Evolutionary conservation across 2,888 invertebrate species (phyloP).

Genomic region (Chymomyza fuscimana): DNA sequence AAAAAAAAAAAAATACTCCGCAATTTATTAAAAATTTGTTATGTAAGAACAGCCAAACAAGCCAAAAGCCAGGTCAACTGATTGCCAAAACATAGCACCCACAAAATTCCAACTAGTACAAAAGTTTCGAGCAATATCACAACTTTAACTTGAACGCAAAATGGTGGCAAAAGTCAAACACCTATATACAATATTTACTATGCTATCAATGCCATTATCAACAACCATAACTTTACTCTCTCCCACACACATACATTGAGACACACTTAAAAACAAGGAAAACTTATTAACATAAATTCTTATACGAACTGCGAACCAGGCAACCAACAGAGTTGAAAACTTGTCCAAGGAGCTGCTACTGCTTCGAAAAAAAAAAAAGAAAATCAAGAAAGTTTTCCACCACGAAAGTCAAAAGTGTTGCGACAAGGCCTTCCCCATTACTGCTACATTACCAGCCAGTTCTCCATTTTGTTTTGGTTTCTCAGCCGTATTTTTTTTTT

Average conservation of each 20-base stretch:
- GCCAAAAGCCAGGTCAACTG: background rate
- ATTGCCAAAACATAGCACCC: background rate
- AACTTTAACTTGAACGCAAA: constrained; percentile 17
- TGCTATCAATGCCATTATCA: constrained; percentile 69
- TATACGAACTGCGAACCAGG: constrained; percentile 40
- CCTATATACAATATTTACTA: constrained; percentile 55
- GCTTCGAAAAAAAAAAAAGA: background rate
- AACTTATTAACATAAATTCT: constrained; percentile 73
- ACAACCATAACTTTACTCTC: constrained; percentile 47
- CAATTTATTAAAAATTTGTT: constrained; percentile 9
- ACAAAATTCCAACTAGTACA: background rate
- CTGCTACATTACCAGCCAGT: constrained; percentile 19
- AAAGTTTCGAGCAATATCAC: constrained; percentile 3
- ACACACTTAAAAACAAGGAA: constrained; percentile 31
- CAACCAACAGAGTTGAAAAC: constrained; percentile 33
- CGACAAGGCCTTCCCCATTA: constrained; percentile 4
- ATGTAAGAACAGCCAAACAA: background rate
- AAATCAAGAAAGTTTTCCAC: constrained; percentile 36
- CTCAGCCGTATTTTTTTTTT: constrained; percentile 29
- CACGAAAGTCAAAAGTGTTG: constrained; percentile 67
- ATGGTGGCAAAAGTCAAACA: constrained; percentile 34
- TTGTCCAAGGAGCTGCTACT: constrained; percentile 12
- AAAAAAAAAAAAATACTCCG: background rate
- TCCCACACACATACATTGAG: background rate
- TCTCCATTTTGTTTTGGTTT: constrained; percentile 5